Conservation (phyloP, 2,888 invertebrate species). For the Punctoribates punctum region DNA sequence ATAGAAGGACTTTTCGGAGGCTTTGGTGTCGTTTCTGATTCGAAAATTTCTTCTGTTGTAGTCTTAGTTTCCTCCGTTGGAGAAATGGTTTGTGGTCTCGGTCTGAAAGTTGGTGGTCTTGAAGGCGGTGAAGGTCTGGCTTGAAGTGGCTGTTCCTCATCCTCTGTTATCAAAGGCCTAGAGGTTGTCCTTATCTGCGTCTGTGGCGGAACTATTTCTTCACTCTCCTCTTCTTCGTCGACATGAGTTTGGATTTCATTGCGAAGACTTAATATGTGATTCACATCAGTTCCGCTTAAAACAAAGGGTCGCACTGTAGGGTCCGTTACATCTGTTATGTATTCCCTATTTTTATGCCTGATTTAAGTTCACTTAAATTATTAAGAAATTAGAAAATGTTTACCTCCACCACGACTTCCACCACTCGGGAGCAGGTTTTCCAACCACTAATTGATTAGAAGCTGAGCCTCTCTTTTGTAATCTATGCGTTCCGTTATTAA, state of each 20-base stretch:
- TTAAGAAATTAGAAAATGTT: background rate
- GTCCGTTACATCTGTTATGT: conserved; percentile 46
- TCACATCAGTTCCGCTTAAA: conserved; percentile 1
- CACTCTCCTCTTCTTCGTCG: conserved; percentile 2
- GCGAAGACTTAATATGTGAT: background rate
- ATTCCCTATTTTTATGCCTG: conserved; percentile 18
- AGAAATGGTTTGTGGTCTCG: background rate
- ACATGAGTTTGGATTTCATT: conserved; percentile 23
- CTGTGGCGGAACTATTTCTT: background rate
- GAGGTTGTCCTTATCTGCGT: background rate
- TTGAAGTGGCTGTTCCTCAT: background rate
- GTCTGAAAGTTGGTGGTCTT: background rate
- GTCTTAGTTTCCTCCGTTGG: background rate
- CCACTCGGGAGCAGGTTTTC: background rate
- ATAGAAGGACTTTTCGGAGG: no score
- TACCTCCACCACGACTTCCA: conserved; percentile 33
- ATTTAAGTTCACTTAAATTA: background rate
- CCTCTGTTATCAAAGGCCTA: background rate
- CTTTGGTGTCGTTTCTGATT: no score
- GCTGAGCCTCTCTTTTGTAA: background rate
- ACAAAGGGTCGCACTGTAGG: conserved; percentile 44
- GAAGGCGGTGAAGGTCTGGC: no score
- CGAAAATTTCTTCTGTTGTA: background rate
- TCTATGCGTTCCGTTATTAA: background rate
- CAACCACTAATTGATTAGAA: background rate